phyloP scores from a whole-genome alignment of 2,113 vertebrate species.

The Oreocharis arfaki region DNA sequence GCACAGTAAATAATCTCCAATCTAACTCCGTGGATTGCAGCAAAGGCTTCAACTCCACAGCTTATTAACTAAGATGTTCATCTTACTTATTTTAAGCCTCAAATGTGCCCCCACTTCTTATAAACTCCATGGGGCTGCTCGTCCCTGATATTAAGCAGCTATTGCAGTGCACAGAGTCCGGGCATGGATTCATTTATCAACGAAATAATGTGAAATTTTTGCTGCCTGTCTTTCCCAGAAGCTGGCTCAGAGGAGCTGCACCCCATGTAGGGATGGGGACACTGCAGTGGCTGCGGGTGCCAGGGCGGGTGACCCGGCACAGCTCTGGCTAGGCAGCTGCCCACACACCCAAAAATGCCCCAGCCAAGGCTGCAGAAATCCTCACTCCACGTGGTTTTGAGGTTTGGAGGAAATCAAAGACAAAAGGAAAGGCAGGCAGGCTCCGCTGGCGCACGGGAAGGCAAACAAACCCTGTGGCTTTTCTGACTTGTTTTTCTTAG shows the following conservation, averaged over 20 bases:
- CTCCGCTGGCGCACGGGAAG: background rate
- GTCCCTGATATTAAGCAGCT: background rate
- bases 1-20: background rate
- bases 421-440: conserved; percentile 27
- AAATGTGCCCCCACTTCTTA: background rate
- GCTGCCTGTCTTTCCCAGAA: background rate
- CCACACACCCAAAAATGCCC: background rate
- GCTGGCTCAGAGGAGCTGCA: background rate
- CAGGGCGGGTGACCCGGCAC: background rate
- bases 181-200: background rate
- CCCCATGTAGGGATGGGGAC: background rate
- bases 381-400: background rate
- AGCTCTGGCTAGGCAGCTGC: background rate
- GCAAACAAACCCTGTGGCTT: conserved; percentile 42
- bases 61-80: conserved; percentile 1
- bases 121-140: background rate
- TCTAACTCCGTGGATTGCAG: background rate
- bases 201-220: background rate
- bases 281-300: fast-evolving
- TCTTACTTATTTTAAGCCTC: background rate
- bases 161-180: background rate
- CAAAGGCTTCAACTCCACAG: background rate
- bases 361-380: background rate
- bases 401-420: conserved; percentile 43
- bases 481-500: conserved; percentile 16